Conservation (phyloP, 2,113 vertebrate genomes). For the Agapornis roseicollis region DNA sequence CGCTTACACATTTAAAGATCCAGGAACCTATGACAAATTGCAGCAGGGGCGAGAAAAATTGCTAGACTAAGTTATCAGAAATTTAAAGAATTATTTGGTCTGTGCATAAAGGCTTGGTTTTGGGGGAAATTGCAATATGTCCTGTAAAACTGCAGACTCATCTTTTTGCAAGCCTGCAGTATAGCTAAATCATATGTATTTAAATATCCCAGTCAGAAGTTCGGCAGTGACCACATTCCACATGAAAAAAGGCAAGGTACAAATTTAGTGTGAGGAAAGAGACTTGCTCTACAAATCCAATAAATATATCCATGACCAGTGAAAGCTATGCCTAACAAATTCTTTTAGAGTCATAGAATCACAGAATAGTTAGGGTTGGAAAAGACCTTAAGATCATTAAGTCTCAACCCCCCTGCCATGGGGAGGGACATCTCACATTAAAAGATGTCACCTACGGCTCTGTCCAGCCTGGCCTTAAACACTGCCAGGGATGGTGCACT, state of each 20-base stretch:
- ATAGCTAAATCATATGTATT: background rate
- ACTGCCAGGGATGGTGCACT: background rate
- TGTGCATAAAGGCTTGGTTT: background rate
- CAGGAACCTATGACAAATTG: background rate
- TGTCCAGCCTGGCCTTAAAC: background rate
- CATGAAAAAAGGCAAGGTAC: background rate
- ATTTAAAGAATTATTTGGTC: background rate
- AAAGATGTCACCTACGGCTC: background rate
- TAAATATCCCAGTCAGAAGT: background rate
- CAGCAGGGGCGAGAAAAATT: background rate
- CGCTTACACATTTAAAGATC: background rate
- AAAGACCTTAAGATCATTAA: background rate
- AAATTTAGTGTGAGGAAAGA: background rate
- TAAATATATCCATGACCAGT: background rate
- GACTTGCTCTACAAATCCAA: background rate
- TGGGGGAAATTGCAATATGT: background rate
- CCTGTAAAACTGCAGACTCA: background rate
- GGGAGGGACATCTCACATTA: background rate
- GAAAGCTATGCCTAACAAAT: background rate
- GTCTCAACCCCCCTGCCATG: background rate
- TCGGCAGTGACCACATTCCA: background rate
- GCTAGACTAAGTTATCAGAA: background rate
- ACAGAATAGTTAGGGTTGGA: background rate
- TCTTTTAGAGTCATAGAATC: background rate
- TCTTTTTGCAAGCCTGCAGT: background rate